Evolutionary conservation across 2,113 vertebrate species (phyloP).

Genomic region (Mirza zaza): DNA sequence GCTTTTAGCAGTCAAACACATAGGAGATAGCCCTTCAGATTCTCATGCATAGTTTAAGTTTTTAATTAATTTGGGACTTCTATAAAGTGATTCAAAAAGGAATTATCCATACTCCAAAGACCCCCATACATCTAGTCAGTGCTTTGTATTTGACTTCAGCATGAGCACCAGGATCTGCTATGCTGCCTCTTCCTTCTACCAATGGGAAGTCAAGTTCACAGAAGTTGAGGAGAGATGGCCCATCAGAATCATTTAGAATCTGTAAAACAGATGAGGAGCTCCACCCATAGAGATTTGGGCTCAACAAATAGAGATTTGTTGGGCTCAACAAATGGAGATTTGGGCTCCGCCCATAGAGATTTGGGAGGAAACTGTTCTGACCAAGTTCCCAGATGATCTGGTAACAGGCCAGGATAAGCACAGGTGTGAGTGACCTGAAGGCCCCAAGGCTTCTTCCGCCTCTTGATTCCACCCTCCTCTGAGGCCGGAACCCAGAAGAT

Average conservation of each 20-base stretch:
- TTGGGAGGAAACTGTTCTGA: not conserved
- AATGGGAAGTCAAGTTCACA: not conserved
- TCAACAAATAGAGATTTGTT: too few relatives aligned
- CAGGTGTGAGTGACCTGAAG: too few relatives aligned
- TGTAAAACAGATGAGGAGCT: not conserved
- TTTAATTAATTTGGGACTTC: not conserved
- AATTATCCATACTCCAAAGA: not conserved
- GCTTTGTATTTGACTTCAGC: not conserved
- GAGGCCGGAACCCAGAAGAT: not conserved
- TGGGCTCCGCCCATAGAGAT: not conserved
- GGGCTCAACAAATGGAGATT: too few relatives aligned
- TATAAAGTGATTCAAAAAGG: not conserved
- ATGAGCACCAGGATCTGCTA: not conserved
- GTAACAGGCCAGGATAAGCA: not conserved
- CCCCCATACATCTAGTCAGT: not conserved
- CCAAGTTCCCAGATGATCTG: not conserved
- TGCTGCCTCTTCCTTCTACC: not conserved
- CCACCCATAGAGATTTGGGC: not conserved
- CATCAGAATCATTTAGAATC: not conserved
- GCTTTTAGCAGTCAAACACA: not conserved
- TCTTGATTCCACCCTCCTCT: not conserved
- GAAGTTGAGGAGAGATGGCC: not conserved
- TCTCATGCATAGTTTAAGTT: not conserved
- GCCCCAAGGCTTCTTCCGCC: not conserved
- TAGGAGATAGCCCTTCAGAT: not conserved